A percentile compares a stretch with the other conserved stretches of the same genome.
These are phyloP conservation scores for Aspiorhynchus laticeps DNA, from an alignment of 2,113 vertebrate genomes.

Conservation along the genomic window DNA sequence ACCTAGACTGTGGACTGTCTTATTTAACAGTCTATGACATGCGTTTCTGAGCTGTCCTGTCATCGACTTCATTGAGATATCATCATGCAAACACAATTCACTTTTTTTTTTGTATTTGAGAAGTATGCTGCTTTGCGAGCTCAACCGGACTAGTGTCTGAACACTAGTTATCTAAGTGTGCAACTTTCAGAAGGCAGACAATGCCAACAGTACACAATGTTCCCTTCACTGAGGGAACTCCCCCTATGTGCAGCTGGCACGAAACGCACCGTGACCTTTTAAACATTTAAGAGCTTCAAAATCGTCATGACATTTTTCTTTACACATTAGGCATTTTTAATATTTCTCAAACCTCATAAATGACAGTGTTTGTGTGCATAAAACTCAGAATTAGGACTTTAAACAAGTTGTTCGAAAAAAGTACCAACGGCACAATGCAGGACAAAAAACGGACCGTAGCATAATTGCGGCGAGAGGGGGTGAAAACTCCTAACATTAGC, in stretches of 20 bases:
- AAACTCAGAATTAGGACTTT: background rate
- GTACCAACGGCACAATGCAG: background rate
- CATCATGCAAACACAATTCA: background rate
- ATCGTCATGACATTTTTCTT: background rate
- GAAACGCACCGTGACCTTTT: background rate
- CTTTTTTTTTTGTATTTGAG: background rate
- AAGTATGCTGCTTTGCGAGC: constrained; percentile 14
- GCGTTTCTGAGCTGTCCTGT: background rate
- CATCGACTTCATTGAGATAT: background rate
- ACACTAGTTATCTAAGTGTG: background rate
- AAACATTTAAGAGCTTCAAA: background rate
- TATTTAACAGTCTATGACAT: background rate
- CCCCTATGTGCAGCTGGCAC: constrained; percentile 16
- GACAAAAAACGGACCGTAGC: constrained; percentile 18
- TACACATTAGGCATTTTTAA: background rate
- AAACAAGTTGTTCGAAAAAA: background rate
- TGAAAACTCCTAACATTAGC: background rate
- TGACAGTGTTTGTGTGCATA: background rate
- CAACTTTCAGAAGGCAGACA: background rate
- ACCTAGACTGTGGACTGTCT: background rate
- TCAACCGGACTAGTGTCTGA: background rate
- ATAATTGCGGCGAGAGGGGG: background rate
- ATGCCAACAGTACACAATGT: constrained; percentile 38
- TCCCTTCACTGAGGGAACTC: background rate
- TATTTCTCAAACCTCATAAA: background rate